phyloP scores from a whole-genome alignment of 2,797 vertebrate genomes.

The Sternotherus odoratus region DNA sequence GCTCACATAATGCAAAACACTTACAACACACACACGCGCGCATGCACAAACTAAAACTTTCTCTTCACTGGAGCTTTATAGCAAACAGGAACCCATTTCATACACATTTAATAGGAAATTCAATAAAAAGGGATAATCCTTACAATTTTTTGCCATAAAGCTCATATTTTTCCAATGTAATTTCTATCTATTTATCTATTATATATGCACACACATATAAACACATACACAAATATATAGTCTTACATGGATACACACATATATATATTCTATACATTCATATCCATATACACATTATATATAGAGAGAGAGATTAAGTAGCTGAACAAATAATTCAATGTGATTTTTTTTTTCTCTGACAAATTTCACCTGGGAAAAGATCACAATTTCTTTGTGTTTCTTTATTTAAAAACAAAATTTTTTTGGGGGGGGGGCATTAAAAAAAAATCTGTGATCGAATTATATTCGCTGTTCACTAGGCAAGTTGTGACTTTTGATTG shows the following conservation, averaged over 20 bases:
- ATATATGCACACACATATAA: not conserved
- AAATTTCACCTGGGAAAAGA: not conserved
- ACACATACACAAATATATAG: not conserved
- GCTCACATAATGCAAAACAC: slow-evolving; percentile 71
- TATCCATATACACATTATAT: rapidly evolving
- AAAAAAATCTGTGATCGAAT: slow-evolving; percentile 17
- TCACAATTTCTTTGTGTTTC: not conserved
- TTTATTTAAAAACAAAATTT: not conserved
- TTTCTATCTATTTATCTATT: not conserved
- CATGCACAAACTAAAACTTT: slow-evolving; percentile 16
- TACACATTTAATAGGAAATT: rapidly evolving
- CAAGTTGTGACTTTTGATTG: not conserved
- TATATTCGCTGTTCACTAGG: not conserved
- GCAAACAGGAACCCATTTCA: not conserved
- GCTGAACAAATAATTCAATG: not conserved
- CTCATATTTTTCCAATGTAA: not conserved
- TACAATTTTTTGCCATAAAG: not conserved
- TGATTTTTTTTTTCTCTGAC: not conserved
- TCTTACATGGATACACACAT: not conserved
- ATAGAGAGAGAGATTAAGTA: not conserved
- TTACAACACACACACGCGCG: slow-evolving; percentile 19
- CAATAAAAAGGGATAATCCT: not conserved
- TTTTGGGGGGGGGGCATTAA: no score
- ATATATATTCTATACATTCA: not conserved
- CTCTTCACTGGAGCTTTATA: not conserved